Conservation (phyloP, 2,797 vertebrate genomes). For the Kryptopterus vitreolus region DNA sequence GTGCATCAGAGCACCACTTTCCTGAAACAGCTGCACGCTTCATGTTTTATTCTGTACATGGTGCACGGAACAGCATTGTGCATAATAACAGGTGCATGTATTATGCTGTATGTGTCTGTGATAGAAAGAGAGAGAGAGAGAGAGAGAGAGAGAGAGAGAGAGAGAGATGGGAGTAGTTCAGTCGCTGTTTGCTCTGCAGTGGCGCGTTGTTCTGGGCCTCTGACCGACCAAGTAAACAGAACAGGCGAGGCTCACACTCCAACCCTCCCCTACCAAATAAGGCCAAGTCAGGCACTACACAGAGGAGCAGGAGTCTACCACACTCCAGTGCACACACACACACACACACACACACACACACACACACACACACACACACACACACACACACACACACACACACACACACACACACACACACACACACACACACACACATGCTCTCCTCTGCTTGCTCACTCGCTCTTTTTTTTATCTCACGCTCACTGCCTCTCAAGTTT, state of each 20-base stretch:
- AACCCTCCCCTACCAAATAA: conserved; percentile 51
- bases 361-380: neutral
- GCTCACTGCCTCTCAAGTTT: conserved; percentile 1
- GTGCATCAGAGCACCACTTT: neutral
- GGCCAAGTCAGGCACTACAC: conserved; percentile 41
- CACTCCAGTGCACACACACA: conserved; percentile 30
- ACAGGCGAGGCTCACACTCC: conserved; percentile 33
- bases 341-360: neutral
- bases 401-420: neutral
- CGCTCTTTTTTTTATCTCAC: conserved; percentile 6
- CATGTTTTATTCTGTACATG: conserved; percentile 7
- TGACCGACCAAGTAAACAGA: conserved; percentile 53
- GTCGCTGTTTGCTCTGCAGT: conserved; percentile 39
- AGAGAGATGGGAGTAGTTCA: conserved; percentile 10
- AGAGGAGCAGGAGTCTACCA: conserved; percentile 12
- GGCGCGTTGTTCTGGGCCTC: conserved; percentile 30
- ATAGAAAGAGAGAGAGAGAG: too few relatives aligned
- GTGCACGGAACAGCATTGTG: neutral
- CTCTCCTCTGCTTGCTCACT: conserved; percentile 16
- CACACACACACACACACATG: neutral
- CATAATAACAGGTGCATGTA: conserved; percentile 10
- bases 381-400: conserved; percentile 7
- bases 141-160: too few relatives aligned
- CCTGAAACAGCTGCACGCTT: neutral
- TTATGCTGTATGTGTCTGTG: neutral